Evolutionary conservation across 1,140 invertebrate species (phyloP).

Genomic region (Drosophila saltans): DNA sequence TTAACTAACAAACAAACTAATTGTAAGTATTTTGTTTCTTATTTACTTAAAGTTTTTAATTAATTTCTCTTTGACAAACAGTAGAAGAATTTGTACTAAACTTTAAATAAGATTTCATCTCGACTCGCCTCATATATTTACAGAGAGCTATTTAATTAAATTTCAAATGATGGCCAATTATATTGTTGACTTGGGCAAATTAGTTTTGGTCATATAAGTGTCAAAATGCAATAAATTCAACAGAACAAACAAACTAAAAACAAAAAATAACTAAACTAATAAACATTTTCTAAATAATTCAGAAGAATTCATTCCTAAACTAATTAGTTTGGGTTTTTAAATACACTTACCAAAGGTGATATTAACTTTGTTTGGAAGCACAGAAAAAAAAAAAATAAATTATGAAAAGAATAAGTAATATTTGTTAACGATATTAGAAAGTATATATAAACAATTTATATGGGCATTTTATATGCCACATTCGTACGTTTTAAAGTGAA

Average conservation of each 20-base stretch:
- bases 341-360: background rate
- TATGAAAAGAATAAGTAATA: too few relatives aligned
- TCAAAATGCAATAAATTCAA: background rate
- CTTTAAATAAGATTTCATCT: background rate
- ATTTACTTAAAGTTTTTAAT: slow-evolving; percentile 33
- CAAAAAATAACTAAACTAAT: background rate
- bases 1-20: background rate
- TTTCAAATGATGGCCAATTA: slow-evolving; percentile 4
- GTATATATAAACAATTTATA: too few relatives aligned
- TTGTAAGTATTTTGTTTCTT: slow-evolving; percentile 6
- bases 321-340: background rate
- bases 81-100: background rate
- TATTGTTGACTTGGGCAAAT: slow-evolving; percentile 1
- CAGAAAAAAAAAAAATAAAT: too few relatives aligned
- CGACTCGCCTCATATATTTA: background rate
- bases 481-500: too few relatives aligned
- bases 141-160: slow-evolving; percentile 1
- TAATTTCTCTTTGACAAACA: slow-evolving; percentile 23
- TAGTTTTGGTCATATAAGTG: background rate
- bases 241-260: background rate
- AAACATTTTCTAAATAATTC: background rate
- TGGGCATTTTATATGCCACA: too few relatives aligned
- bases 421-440: too few relatives aligned
- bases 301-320: background rate
- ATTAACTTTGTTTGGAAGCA: background rate